phyloP scores from a whole-genome alignment of 2,888 invertebrate genomes.

The Drosophila lacicola region DNA sequence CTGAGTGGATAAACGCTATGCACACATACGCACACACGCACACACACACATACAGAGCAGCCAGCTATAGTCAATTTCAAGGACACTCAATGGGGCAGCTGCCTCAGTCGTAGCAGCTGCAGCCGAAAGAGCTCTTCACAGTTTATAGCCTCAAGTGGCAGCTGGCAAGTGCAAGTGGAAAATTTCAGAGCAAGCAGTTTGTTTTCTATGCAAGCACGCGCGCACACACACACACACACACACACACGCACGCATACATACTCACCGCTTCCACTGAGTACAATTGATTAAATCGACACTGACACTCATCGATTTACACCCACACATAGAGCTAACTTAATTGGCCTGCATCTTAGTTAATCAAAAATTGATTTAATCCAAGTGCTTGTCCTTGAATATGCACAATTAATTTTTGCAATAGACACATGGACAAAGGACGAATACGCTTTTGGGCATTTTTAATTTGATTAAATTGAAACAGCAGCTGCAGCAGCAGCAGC shows the following conservation, averaged over 20 bases:
- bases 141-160: slow-evolving; percentile 78
- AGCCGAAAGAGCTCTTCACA: slow-evolving; percentile 74
- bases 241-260: slow-evolving; percentile 15
- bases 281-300: slow-evolving; percentile 59
- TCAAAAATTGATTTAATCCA: slow-evolving; percentile 56
- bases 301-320: slow-evolving; percentile 21
- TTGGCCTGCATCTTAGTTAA: slow-evolving; percentile 45
- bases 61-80: slow-evolving; percentile 69
- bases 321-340: slow-evolving; percentile 28
- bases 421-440: background rate
- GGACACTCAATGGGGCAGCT: slow-evolving; percentile 76
- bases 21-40: slow-evolving; percentile 13
- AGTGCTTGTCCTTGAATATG: slow-evolving; percentile 40
- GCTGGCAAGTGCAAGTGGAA: slow-evolving; percentile 77
- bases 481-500: slow-evolving; percentile 22
- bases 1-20: slow-evolving; percentile 38
- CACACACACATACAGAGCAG: background rate
- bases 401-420: slow-evolving; percentile 23
- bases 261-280: slow-evolving; percentile 12
- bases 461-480: slow-evolving; percentile 76
- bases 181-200: slow-evolving; percentile 74
- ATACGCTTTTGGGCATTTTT: slow-evolving; percentile 52
- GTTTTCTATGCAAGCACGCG: slow-evolving; percentile 65
- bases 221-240: slow-evolving; percentile 5
- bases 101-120: slow-evolving; percentile 47